Percentiles rank a stretch among this genome's conserved stretches.
These are phyloP conservation scores for Varanus komodoensis DNA, from an alignment of 2,113 vertebrate genomes.

Conservation along the genomic window DNA sequence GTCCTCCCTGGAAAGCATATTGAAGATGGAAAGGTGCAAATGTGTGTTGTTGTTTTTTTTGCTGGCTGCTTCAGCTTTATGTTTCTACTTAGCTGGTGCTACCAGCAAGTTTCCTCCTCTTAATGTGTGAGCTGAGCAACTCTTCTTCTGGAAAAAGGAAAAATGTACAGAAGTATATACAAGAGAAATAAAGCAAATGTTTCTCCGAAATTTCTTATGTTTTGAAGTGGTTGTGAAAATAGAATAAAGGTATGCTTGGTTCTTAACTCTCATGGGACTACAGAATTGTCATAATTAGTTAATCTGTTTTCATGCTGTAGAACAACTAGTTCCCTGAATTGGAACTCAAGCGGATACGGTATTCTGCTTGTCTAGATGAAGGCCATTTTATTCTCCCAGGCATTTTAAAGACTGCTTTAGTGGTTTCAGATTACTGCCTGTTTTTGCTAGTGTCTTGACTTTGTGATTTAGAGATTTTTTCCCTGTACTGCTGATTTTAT, in stretches of 20 bases:
- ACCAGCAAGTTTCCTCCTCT: not conserved
- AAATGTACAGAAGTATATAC: not conserved
- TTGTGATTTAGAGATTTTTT: too few relatives aligned
- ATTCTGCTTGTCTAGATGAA: not conserved
- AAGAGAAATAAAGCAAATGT: not conserved
- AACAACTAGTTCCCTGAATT: not conserved
- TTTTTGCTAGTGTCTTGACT: too few relatives aligned
- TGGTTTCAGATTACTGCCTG: too few relatives aligned
- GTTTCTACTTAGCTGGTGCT: not conserved
- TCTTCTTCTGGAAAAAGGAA: not conserved
- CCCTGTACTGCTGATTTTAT: too few relatives aligned
- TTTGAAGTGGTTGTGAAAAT: not conserved
- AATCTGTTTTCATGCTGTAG: not conserved
- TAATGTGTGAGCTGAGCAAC: not conserved
- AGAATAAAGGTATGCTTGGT: not conserved
- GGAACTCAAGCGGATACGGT: too few relatives aligned
- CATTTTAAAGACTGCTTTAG: too few relatives aligned
- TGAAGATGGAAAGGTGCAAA: not conserved
- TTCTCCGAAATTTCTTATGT: not conserved
- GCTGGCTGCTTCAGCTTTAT: not conserved
- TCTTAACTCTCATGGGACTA: conserved; percentile 20
- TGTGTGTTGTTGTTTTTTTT: not conserved
- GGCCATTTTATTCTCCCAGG: too few relatives aligned
- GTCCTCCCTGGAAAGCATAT: not conserved
- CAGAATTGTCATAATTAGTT: conserved; percentile 41